Base-by-base conservation (phyloP, 2,113 vertebrate genomes). In the Cebidichthys violaceus region DNA sequence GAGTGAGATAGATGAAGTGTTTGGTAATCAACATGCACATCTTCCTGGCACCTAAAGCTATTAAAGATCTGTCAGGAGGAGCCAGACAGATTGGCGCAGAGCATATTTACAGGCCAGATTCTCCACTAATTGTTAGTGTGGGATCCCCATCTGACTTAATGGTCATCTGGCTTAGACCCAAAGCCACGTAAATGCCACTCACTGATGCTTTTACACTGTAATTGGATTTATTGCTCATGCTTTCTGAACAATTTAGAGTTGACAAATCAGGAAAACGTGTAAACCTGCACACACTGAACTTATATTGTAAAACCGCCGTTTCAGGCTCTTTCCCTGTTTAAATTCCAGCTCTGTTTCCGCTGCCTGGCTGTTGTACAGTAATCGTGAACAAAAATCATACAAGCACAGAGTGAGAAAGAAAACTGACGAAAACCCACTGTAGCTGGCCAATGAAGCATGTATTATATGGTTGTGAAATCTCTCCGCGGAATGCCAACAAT, bases 11-110 rank as follows among this genome's bases (percentile, higher is more conserved):
- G 84, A 82, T 62, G 77, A 82, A 77, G 83, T 78, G 70, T 72
- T 85, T 84, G 67, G 47, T 87, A 83, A 90, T 92, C 89, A 92
- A 90, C 89, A 88, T 90, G 86, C 87, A 84, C 81, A 87, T 92
- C 86, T 90, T 76, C 75, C 91, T 86, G 86, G 84, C 84, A 92
- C 86, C 84, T 85, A 83, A 86, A 88, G 88, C 86, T 90, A 87
- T 92, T 87, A 89, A 88, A 88, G 82, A 84, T 87, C 52, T 70
- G 76, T 83, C 77, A 85, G 60, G 43, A 33, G 86, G 86, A 91
- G 88, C 81, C 91, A 93, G 91, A 91, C 90, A 84, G 86, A 82
- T 88, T 82, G 89, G 84, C 76, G 85, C 84, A 86, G 74, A 69
- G 75, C 55, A 75, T 90, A 90, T 91, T 89, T 92, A 87, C 85